A percentile compares a stretch with the other conserved stretches of the same genome.
phyloP scores from a whole-genome alignment of 2,888 invertebrate genomes.

The Dasysyrphus albostriatus region DNA sequence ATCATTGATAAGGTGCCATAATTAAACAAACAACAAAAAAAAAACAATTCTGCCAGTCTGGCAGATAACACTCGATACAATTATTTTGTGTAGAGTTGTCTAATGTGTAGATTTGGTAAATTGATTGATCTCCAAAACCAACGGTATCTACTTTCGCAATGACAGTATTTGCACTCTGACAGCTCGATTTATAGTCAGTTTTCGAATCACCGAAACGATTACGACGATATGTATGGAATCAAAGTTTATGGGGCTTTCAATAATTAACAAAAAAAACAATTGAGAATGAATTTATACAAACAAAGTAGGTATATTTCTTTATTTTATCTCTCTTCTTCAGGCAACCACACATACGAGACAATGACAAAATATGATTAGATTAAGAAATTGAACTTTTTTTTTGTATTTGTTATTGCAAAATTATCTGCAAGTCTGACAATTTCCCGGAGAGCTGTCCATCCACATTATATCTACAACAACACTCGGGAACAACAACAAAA shows the following conservation, averaged over 20 bases:
- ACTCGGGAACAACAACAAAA: constrained; percentile 24
- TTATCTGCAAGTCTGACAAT: constrained; percentile 13
- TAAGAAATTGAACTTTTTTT: constrained; percentile 32
- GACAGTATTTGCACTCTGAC: constrained; percentile 46
- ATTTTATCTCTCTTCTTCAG: constrained; percentile 38
- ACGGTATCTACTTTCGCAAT: constrained; percentile 29
- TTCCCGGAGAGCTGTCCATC: constrained; percentile 16
- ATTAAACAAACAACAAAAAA: neutral
- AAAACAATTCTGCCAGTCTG: neutral
- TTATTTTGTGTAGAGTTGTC: neutral
- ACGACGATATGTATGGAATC: constrained; percentile 4
- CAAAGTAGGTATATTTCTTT: constrained; percentile 25
- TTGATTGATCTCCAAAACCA: constrained; percentile 31
- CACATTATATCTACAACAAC: constrained; percentile 9
- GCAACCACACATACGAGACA: constrained; percentile 13
- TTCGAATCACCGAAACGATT: constrained; percentile 14
- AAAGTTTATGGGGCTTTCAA: constrained; percentile 12
- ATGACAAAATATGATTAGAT: constrained; percentile 59
- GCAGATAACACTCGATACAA: neutral
- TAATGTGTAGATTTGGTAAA: neutral
- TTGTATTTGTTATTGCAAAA: constrained; percentile 9
- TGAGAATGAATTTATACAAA: constrained; percentile 1
- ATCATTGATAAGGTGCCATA: constrained; percentile 52
- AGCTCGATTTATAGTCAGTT: constrained; percentile 24
- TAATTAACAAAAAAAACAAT: constrained; percentile 14